Base-by-base conservation (phyloP, 2,888 invertebrate genomes). In the Eudemis profundana region DNA sequence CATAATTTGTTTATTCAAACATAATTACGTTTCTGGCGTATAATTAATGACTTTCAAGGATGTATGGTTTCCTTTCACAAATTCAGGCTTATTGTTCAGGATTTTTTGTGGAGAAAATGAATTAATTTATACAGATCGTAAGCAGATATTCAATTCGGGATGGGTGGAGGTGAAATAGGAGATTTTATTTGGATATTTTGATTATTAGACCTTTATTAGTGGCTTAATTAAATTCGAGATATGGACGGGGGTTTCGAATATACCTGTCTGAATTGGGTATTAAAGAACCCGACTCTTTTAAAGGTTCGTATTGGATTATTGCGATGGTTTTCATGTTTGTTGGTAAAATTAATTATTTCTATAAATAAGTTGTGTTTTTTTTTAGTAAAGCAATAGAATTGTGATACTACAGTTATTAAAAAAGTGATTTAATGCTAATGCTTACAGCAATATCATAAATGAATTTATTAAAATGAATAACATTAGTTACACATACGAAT, bases 81-180 rank as follows among this genome's bases (percentile, higher is more conserved):
- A 79, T 78, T 77, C 79, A 76, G 68, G 77, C 81, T 82, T 82
- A 84, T 85, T 86, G 85, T 84, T 81, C 79, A 67, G 74, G 78
- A 78, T 81, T 83, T 83, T 88, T 88, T 86, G 85, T 86, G 82
- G 83, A 29, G 83, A 69, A 68, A 74, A 73, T 78, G 82, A 84
- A 86, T 84, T 86, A 86, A 89, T 90, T 88, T 86, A 83, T 82
- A 83, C 82, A 84, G 80, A 86, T 90, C 89, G 82, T 75, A 78
- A 78, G 80, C 90, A 89, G 87, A 84, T 79, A 81, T 83, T 78
- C 81, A 84, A 83, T 81, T 69, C 62, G 68, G 63, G 40, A 61
- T 64, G 63, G 62, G 54, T 65, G 69, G 68, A 74, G 61, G 56
- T 64, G 69, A 69, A 74, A 76, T 69, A 68, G 68, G 73, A 74